Percentiles rank a stretch among this genome's conserved stretches.
phyloP scores from a whole-genome alignment of 2,113 vertebrate species.

The Heptranchias perlo region DNA sequence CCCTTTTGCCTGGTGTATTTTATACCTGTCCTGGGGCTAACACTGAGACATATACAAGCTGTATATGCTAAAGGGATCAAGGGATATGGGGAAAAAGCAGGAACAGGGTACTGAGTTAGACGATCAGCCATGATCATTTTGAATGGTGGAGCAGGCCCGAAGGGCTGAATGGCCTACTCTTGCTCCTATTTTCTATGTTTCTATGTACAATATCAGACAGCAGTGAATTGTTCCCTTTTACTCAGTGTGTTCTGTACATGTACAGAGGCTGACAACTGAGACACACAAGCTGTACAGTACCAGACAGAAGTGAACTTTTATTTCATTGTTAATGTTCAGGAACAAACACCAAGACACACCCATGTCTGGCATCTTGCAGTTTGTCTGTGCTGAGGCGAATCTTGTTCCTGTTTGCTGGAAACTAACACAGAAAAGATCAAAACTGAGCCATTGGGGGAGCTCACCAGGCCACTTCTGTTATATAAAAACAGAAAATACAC shows the following conservation, averaged over 20 bases:
- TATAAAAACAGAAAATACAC: neutral
- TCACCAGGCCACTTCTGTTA: neutral
- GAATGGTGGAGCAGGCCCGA: no score
- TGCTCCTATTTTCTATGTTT: no score
- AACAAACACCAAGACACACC: neutral
- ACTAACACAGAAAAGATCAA: neutral
- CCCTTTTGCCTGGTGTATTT: neutral
- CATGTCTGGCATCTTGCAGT: neutral
- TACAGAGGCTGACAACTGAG: neutral
- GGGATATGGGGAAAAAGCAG: no score
- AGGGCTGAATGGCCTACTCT: no score
- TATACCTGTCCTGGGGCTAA: neutral
- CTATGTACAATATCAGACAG: neutral
- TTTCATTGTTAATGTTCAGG: neutral
- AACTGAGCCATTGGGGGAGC: neutral
- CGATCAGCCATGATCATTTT: no score
- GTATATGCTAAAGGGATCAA: no score
- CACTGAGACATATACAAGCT: neutral
- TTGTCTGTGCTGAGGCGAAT: neutral
- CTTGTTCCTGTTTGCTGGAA: neutral
- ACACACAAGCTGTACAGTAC: neutral
- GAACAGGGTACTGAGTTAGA: no score
- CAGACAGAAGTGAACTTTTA: neutral
- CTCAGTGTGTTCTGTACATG: neutral
- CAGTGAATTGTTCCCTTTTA: constrained; percentile 2